Evolutionary conservation across 30 jellyfish, hydroid and myxozoan genomes (phyloP).

Genomic region (Haliclystus octoradiatus): DNA sequence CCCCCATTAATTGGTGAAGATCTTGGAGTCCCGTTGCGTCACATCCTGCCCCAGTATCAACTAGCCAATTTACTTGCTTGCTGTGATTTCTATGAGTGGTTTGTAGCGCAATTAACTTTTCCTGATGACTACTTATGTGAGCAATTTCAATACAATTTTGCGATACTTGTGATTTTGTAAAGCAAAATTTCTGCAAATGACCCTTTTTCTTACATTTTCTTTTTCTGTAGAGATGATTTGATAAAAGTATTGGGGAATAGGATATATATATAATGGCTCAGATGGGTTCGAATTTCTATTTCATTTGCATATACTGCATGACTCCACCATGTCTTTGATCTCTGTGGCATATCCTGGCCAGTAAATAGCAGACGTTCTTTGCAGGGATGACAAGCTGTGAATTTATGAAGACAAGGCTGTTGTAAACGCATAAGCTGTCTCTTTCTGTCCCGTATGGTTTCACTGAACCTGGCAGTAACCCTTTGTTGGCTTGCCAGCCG

Average conservation of each 20-base stretch:
- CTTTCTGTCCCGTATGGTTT: neutral
- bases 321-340: neutral
- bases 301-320: neutral
- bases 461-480: neutral
- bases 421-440: neutral
- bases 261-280: neutral
- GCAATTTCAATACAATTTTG: too few species aligned
- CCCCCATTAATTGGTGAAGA: too few species aligned
- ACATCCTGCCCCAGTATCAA: too few species aligned
- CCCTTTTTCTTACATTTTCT: too few species aligned
- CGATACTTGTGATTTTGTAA: too few species aligned
- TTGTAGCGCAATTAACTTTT: too few species aligned
- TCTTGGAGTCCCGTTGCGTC: too few species aligned
- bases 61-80: too few species aligned
- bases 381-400: neutral
- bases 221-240: neutral
- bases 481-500: neutral
- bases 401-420: neutral
- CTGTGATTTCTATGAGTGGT: too few species aligned
- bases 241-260: neutral
- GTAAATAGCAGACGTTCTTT: neutral
- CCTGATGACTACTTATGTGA: too few species aligned
- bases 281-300: neutral
- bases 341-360: neutral
- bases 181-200: too few species aligned